phyloP scores from a whole-genome alignment of 2,888 invertebrate genomes.

The Calameuta filiformis region DNA sequence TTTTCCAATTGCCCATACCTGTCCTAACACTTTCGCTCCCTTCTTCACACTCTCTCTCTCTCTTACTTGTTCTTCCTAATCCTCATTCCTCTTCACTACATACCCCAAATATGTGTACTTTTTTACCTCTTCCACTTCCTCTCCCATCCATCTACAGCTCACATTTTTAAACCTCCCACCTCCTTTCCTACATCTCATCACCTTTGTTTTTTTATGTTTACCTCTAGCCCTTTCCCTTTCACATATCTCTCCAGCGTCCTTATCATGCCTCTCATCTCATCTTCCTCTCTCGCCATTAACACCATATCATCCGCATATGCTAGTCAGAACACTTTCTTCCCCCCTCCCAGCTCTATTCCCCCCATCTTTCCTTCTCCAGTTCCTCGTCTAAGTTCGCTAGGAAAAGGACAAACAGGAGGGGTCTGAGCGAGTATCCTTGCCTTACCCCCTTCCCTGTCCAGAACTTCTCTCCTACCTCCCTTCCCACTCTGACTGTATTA shows the following conservation, averaged over 20 bases:
- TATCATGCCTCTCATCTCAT: no score
- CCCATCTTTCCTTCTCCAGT: neutral
- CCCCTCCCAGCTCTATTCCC: neutral
- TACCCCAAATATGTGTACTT: slow-evolving; percentile 21
- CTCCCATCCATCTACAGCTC: neutral
- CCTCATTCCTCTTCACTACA: slow-evolving; percentile 8
- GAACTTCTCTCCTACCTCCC: no score
- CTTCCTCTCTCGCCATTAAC: no score
- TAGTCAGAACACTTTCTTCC: neutral
- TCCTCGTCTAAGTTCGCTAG: slow-evolving; percentile 10
- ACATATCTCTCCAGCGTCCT: neutral
- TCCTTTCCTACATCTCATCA: slow-evolving; percentile 1
- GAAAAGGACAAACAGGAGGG: slow-evolving; percentile 15
- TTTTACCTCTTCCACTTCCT: slow-evolving; percentile 1
- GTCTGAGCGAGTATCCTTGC: no score
- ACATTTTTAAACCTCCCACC: neutral
- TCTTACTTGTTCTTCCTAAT: slow-evolving; percentile 11
- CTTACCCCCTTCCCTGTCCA: no score
- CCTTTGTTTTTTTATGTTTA: neutral
- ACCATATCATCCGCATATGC: no score
- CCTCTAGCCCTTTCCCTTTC: neutral
- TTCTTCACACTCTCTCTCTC: slow-evolving; percentile 13
- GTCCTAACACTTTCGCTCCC: slow-evolving; percentile 17
- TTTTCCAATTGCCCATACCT: slow-evolving; percentile 17
- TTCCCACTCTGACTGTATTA: no score